Conservation (phyloP, 2,888 invertebrate genomes). For the Hypselothyrea guttata region DNA sequence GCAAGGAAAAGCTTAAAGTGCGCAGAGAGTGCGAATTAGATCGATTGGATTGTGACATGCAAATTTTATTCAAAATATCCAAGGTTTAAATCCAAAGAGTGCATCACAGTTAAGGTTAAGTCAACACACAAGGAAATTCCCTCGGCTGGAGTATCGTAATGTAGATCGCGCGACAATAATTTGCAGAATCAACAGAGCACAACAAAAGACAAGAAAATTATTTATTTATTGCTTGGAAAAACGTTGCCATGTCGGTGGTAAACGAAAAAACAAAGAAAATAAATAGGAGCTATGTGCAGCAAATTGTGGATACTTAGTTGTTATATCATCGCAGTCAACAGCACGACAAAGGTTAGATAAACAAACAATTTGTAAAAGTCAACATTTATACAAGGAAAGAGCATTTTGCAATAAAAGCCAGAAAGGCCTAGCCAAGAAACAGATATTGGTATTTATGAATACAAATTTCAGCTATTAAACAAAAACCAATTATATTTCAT, state of each 20-base stretch:
- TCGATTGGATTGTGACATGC: constrained; percentile 18
- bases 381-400: constrained; percentile 19
- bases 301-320: constrained; percentile 15
- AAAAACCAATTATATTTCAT: too few species aligned
- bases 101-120: constrained; percentile 6
- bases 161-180: constrained; percentile 3
- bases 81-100: too few species aligned
- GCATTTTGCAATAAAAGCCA: constrained; percentile 10
- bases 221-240: constrained; percentile 58
- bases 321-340: constrained; percentile 49
- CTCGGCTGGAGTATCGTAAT: not conserved
- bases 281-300: constrained; percentile 13
- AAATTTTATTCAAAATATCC: too few species aligned
- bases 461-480: too few species aligned
- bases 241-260: constrained; percentile 30
- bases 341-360: constrained; percentile 53
- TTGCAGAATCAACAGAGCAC: constrained; percentile 39
- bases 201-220: constrained; percentile 18
- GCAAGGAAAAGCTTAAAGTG: not conserved
- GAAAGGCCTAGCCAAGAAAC: not conserved
- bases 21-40: not conserved
- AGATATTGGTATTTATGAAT: not conserved
- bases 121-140: constrained; percentile 2
- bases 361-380: constrained; percentile 35
- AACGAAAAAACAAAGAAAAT: constrained; percentile 3